Evolutionary conservation across 2,113 vertebrate species (phyloP), one percentile per base, ranked within the genome.

Genomic region (Tachysurus fulvidraco): DNA sequence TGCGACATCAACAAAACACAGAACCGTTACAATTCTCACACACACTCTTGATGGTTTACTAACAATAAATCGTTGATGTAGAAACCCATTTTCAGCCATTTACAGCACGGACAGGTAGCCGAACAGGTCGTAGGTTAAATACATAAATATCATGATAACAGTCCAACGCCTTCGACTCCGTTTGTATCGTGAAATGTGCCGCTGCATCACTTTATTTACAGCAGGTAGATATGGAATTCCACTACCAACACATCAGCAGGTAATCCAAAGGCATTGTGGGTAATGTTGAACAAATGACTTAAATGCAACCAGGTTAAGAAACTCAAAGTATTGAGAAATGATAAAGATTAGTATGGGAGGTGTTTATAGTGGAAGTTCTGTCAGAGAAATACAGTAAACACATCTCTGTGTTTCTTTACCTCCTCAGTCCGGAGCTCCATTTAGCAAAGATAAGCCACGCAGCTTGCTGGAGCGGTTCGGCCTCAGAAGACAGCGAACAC

Each of bases 401-500:
- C 5, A 69, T 55, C 0, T 17, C 69, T 59, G 14, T 65, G n/a
- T 54, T 36, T 65, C 3, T 55, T 28, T 57, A 0, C 4, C 44
- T 65, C 7, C 19, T 0, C 83, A 90, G 89, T 55, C 78, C n/a
- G 21, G 76, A 88, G 54, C 30, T 74, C 60, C 65, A 80, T 44
- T 44, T 52, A 19, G 59, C 69, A 46, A 50, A 52, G 36, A 85
- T 87, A 55, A 69, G 59, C 76, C 83, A 89, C 0, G 52, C 65
- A 50, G 89, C 86, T 13, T 89, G 85, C 76, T 90, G 89, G 89
- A 88, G 50, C 50, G 69, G 86, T 41, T 74, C 86, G n/a, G 64
- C 73, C 23, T 28, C 17, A n/a, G 52, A 73, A 57, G 62, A 62
- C n/a, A 52, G 25, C 2, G 62, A 69, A 4, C 0, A 9, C 44